Base-by-base conservation (phyloP, 2,888 invertebrate genomes). In the Cactoblastis cactorum region DNA sequence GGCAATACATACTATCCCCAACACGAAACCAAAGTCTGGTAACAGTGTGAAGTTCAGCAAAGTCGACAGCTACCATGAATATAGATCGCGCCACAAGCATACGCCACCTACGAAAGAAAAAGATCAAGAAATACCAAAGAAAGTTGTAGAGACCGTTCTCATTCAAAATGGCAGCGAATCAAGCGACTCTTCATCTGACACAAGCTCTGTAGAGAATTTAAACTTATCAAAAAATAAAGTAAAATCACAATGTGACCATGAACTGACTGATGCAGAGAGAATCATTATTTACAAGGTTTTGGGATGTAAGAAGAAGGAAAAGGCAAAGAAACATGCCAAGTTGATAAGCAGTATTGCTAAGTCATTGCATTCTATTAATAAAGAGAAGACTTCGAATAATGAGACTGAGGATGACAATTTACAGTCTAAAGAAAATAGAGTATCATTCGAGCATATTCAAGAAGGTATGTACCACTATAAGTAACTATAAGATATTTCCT, bases 41-140 rank as follows among this genome's bases (percentile, higher is more conserved):
- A 83, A 81, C 50, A 67, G 69, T 35, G 87, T 88, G 0, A 86
- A 83, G 55, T 87, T 88, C 51, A 80, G 80, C 58, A 69, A 79
- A 61, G 72, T 79, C 3, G 83, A 87, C 53, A 85, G 80, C 54
- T 88, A 89, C 55, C 87, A 88, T 38, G 87, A 88, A 59, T 89
- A 89, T 55, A 74, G 89, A 45, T 85, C 87, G 1, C 70, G 83
- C 0, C 86, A 87, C 53, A 85, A 83, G 58, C 89, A 89, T 55
- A 88, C 89, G 1, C 89, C 89, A 6, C 89, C 89, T 0, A 88
- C 89, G 12, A 87, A 85, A 64, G 83, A 86, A 17, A 67, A 63
- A 0, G 46, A 52, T 28, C 58, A 54, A 5, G 59, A 70, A 5
- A 64, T 58, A 50, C 49, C 38, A 6, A 72, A 63, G 45, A 69